Conservation (phyloP, 2,888 invertebrate genomes). For the Spicauda simplicius region DNA sequence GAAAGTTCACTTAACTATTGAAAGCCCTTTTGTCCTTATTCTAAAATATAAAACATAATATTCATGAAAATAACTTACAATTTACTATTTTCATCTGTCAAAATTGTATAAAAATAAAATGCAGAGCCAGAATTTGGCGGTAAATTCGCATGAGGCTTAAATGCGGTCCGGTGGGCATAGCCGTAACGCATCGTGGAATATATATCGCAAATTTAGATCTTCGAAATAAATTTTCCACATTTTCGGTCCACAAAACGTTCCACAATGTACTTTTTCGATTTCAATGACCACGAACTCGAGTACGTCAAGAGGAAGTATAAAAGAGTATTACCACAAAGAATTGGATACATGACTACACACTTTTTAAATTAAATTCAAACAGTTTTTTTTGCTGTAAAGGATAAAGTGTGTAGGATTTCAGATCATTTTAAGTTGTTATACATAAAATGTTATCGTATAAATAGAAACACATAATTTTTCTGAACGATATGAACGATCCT, state of each 20-base stretch:
- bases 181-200: constrained; percentile 11
- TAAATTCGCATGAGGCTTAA: constrained; percentile 16
- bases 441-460: too few relatives aligned
- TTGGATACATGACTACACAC: too few relatives aligned
- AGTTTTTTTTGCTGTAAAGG: too few relatives aligned
- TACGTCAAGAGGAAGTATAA: too few relatives aligned
- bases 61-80: too few relatives aligned
- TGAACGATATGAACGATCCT: constrained; percentile 13
- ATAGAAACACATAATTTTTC: not conserved
- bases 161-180: constrained; percentile 7
- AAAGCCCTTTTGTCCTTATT: too few relatives aligned
- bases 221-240: constrained; percentile 12
- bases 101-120: not conserved
- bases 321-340: too few relatives aligned
- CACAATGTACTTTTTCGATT: constrained; percentile 11
- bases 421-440: too few relatives aligned
- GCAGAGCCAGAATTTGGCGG: constrained; percentile 5
- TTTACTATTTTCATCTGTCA: too few relatives aligned
- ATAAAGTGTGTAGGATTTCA: too few relatives aligned
- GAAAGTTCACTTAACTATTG: not conserved
- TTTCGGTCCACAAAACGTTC: constrained; percentile 5
- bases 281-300: not conserved
- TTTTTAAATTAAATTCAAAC: too few relatives aligned
- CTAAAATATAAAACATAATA: too few relatives aligned
- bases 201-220: not conserved